Evolutionary conservation across 1,140 invertebrate genomes (phyloP).

Genomic region (Rhagoletis zephyria): DNA sequence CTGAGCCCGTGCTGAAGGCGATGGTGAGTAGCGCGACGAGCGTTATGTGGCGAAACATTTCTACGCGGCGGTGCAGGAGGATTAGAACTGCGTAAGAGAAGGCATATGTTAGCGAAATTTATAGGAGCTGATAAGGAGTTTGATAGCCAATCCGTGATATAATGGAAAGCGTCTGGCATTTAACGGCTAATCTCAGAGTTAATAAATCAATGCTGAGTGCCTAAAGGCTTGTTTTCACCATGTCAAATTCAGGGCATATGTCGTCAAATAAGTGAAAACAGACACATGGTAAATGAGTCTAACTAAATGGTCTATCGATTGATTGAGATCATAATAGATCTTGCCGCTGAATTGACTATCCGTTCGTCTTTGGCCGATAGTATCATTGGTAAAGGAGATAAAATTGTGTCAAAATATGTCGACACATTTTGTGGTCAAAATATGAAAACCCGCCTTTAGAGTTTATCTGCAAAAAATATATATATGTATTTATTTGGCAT

Average conservation of each 20-base stretch:
- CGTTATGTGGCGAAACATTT: slow-evolving; percentile 40
- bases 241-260: too few species aligned
- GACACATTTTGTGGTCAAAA: too few species aligned
- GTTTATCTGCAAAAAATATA: neutral
- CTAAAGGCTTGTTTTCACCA: neutral
- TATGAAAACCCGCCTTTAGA: neutral
- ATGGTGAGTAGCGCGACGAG: neutral
- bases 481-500: neutral
- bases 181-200: slow-evolving; percentile 1
- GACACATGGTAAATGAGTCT: too few species aligned
- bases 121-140: neutral
- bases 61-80: neutral
- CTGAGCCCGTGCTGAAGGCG: neutral
- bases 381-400: too few species aligned
- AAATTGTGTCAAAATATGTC: too few species aligned
- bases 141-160: neutral
- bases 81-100: neutral
- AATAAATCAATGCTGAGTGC: slow-evolving; percentile 2
- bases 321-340: too few species aligned
- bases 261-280: too few species aligned
- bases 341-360: too few species aligned
- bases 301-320: too few species aligned
- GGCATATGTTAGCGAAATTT: neutral
- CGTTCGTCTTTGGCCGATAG: too few species aligned
- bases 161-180: neutral